Base-by-base conservation (phyloP, 2,888 invertebrate species). In the Anarsia innoxiella region DNA sequence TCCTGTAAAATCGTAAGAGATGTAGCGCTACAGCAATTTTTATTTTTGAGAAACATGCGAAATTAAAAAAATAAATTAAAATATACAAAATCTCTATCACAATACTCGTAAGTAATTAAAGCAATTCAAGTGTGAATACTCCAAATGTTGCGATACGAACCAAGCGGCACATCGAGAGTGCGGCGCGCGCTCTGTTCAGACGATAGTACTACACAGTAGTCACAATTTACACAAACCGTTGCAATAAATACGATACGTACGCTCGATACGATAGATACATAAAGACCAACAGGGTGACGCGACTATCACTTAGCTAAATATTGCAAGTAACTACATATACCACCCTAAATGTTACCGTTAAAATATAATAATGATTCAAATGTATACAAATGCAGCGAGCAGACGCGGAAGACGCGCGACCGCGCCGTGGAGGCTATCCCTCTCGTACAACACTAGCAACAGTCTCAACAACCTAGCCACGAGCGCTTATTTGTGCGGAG, bases 11-110 rank as follows among this genome's bases (percentile, higher is more conserved):
- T 69, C 66, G 73, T 75, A 71, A 76, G 68, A 75, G 73, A 74
- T 69, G 76, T 72, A 76, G 80, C 77, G 78, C 76, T 76, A 77
- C 77, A 66, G 63, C 69, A 67, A 73, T 69, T 69, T 32, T 31
- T 37, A 53, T 56, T 59, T 57, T 56, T 66, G 73, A 77, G 67
- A 74, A 56, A 79, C 73, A 69, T 80, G 82, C 77, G 73, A 82
- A 83, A 80, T 79, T 78, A 76, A 73, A 80, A 79, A 80, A 83
- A 84, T 83, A 83, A 84, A 83, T 84, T 83, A 84, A 79, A 83
- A 82, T 83, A 84, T 83, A 84, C 83, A 84, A 83, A 82, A 84
- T 82, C 82, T 84, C 84, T 84, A 84, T 83, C 84, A 83, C 84
- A 84, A 84, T 83, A 83, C 83, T 83, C 80, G 84, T 83, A 84